Conservation (phyloP, 2,888 invertebrate species). For the Limnephilus auricula region DNA sequence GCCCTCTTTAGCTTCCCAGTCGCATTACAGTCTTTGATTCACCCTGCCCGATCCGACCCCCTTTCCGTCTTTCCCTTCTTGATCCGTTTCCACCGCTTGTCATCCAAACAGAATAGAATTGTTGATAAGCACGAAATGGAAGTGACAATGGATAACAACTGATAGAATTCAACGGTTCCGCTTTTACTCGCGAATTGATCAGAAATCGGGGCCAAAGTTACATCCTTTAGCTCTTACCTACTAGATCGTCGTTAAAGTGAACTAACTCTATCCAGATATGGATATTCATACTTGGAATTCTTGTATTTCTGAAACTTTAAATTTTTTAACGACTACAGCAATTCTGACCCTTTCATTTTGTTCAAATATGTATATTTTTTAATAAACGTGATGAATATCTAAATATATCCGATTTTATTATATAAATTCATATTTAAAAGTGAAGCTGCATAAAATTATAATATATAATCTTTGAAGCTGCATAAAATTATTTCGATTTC, state of each 20-base stretch:
- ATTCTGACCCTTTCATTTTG: background rate
- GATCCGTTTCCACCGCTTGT: constrained; percentile 10
- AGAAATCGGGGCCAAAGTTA: background rate
- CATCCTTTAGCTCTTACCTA: background rate
- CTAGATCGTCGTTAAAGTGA: background rate
- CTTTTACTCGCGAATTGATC: background rate
- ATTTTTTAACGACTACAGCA: background rate
- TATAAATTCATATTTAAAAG: too few relatives aligned
- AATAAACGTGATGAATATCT: background rate
- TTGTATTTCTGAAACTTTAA: background rate
- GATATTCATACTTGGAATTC: background rate
- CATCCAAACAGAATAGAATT: constrained; percentile 22
- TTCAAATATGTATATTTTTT: background rate
- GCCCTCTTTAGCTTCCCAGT: constrained; percentile 10
- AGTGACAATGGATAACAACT: constrained; percentile 16
- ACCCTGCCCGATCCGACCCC: constrained; percentile 1
- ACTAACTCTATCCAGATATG: background rate
- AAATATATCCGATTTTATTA: too few relatives aligned
- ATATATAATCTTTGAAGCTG: too few relatives aligned
- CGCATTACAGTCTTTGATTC: background rate
- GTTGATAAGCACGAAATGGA: constrained; percentile 22
- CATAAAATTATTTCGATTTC: too few relatives aligned
- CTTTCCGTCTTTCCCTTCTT: constrained; percentile 20
- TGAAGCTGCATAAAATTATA: too few relatives aligned
- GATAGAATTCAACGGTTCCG: background rate